These are phyloP conservation scores for Platycheirus rosarum DNA, from an alignment of 2,888 invertebrate genomes.

Conservation along the genomic window DNA sequence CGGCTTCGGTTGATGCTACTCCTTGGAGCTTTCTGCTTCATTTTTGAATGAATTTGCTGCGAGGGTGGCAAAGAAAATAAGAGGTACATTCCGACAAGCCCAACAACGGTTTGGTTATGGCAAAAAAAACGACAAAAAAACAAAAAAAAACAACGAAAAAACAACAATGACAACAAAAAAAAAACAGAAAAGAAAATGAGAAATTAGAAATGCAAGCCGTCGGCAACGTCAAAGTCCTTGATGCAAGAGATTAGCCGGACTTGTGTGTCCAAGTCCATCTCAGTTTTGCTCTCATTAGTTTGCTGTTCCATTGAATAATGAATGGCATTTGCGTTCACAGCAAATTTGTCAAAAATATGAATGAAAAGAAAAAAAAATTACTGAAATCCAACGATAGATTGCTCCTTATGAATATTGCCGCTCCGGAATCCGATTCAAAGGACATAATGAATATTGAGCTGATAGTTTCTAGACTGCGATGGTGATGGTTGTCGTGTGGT, in stretches of 20 bases:
- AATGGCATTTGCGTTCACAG: slow-evolving; percentile 54
- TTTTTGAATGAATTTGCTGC: slow-evolving; percentile 46
- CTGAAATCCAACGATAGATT: slow-evolving; percentile 17
- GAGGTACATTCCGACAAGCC: slow-evolving; percentile 24
- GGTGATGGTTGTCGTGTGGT: too few species aligned
- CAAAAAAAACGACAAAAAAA: slow-evolving; percentile 38
- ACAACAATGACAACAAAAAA: too few species aligned
- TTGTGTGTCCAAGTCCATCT: slow-evolving; percentile 70
- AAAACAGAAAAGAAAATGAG: slow-evolving; percentile 40
- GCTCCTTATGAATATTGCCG: slow-evolving; percentile 30
- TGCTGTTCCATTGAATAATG: slow-evolving; percentile 67
- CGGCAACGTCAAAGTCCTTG: slow-evolving; percentile 68
- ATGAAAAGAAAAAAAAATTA: slow-evolving; percentile 25
- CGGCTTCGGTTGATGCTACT: background rate
- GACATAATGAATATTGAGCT: background rate
- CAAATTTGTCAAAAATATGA: slow-evolving; percentile 53
- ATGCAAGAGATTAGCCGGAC: slow-evolving; percentile 68
- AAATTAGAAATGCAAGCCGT: slow-evolving; percentile 66
- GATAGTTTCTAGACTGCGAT: too few species aligned
- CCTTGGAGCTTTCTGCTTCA: slow-evolving; percentile 35
- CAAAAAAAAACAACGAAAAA: slow-evolving; percentile 12
- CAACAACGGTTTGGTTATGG: slow-evolving; percentile 44
- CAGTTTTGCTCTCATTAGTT: slow-evolving; percentile 70
- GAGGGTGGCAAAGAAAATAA: slow-evolving; percentile 13
- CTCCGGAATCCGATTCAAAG: background rate